Evolutionary conservation across 2,113 vertebrate genomes (phyloP), one percentile per base, ranked within the genome.

Genomic region (Pipa parva): DNA sequence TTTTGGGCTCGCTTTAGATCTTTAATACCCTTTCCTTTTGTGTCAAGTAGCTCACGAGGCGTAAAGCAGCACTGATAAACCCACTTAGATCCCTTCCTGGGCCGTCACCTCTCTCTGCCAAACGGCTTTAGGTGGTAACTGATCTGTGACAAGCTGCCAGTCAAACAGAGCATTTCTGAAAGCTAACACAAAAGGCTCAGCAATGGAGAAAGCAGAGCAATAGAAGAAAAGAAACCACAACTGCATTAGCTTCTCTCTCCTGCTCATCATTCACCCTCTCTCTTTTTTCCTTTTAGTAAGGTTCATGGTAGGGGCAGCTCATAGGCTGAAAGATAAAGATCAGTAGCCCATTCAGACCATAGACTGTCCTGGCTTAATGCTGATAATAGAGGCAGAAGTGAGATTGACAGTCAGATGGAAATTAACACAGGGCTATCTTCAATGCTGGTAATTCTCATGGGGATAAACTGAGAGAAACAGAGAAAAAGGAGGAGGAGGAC

Each of bases 11-110:
- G 92, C 94, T 95, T 97, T 97, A 97, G 93, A 94, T 97, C 92
- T 97, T 97, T 97, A 97, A 97, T 98, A 94, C 93, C 92, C 92
- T 92, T 95, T 94, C 92, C 94, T 93, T 97, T 97, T 98, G 95
- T 98, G 95, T 96, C 93, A 95, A 93, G 89, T 89, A 95, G 92
- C 93, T 89, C 91, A 92, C 92, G 92, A 96, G 94, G 93, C 93
- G 92, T 93, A 95, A 93, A 97, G 93, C 95, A 95, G 92, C 92
- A 91, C 94, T 95, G 94, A 97, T 97, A 98, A 95, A 96, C 94
- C 92, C 94, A 94, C 94, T 97, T 96, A 95, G 93, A 97, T 96
- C 94, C 92, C 91, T 95, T 96, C 94, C 95, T 95, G 93, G 93
- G 94, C 94, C 92, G 94, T 95, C 93, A 93, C 93, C 92, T 94